Base-by-base conservation (phyloP, 2,888 invertebrate genomes). In the Mythimna lalbum region DNA sequence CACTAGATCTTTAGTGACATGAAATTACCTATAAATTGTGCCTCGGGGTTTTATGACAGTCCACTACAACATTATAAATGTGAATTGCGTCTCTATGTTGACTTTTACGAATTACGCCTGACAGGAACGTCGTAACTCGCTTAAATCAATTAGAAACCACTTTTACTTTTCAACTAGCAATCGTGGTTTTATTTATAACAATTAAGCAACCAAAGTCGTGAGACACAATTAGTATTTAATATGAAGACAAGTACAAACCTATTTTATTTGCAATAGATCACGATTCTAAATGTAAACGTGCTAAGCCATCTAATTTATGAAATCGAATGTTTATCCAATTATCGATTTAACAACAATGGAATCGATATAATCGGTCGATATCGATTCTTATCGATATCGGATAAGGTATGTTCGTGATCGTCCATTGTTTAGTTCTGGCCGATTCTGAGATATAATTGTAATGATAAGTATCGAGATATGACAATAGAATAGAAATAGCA, bases 321-420 rank as follows among this genome's bases (percentile, higher is more conserved):
- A 80, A 80, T 76, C 82, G 84, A 85, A 83, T 85, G 80, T 85
- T 84, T 81, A 81, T 84, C 84, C 86, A 86, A 85, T 85, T 84
- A 85, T 79, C 84, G 84, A 86, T 85, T 74, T 80, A 78, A 76
- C 76, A 82, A 85, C 84, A 85, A 86, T 86, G 84, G 80, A 69
- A 78, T 86, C 78, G 84, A 84, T 85, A 84, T 82, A 82, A 85
- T 86, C 84, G 73, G 64, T 78, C 77, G 86, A 85, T 83, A 83
- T 83, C 68, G 84, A 85, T 85, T 27, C 70, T 69, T 78, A 84
- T 85, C 84, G 76, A 73, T 78, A 69, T 83, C 77, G 72, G 77
- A 77, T 85, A 83, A 80, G 80, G 82, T 76, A 82, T 78, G 80
- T 65, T 85, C 84, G 84, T 85, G 84, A 85, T 82, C 80, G 78